Evolutionary conservation across 2,888 invertebrate species (phyloP).

Genomic region (Nemoura dubitans): DNA sequence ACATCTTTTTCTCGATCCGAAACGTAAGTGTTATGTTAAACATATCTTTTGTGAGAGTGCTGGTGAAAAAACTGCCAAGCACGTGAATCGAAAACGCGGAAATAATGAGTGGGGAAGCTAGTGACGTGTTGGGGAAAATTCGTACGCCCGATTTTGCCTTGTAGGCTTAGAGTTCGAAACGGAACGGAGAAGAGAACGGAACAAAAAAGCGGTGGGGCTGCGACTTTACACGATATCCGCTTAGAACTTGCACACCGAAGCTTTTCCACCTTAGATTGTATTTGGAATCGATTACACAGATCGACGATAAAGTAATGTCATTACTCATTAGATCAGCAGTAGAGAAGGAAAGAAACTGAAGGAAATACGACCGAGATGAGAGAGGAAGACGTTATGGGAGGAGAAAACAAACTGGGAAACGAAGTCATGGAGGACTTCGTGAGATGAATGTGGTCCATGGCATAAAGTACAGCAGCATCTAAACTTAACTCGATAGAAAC

Average conservation of each 20-base stretch:
- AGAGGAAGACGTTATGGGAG: slow-evolving; percentile 35
- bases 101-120: not conserved
- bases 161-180: not conserved
- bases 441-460: slow-evolving; percentile 43
- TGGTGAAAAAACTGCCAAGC: not conserved
- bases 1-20: not conserved
- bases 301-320: slow-evolving; percentile 46
- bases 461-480: slow-evolving; percentile 30
- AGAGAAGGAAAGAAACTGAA: slow-evolving; percentile 32
- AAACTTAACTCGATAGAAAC: slow-evolving; percentile 44
- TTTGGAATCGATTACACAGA: slow-evolving; percentile 49
- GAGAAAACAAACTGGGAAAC: slow-evolving; percentile 42
- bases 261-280: slow-evolving; percentile 45
- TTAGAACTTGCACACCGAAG: slow-evolving; percentile 31
- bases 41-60: not conserved
- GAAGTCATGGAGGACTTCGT: slow-evolving; percentile 40
- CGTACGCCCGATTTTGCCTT: not conserved
- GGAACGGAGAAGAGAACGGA: not conserved
- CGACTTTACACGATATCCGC: not conserved
- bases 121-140: not conserved
- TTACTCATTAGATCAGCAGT: slow-evolving; percentile 42
- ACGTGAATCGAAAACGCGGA: not conserved
- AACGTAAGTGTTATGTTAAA: not conserved
- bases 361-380: not conserved
- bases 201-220: not conserved